Evolutionary conservation across 35 echinoderm and acorn worm genomes (phyloP).

Genomic region (Apostichopus californicus): DNA sequence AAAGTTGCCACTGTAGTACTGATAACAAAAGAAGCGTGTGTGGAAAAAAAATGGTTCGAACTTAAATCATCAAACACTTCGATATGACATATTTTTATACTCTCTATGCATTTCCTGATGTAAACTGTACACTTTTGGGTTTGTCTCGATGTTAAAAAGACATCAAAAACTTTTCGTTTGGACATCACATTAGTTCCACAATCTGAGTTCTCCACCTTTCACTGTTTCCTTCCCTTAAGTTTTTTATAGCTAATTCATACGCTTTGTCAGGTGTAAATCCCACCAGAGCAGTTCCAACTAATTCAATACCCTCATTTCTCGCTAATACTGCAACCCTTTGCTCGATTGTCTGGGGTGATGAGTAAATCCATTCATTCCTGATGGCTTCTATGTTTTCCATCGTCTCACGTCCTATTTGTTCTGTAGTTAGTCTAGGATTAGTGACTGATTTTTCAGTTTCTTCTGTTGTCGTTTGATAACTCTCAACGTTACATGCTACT

Average conservation of each 20-base stretch:
- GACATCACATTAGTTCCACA: not conserved
- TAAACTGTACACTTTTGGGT: too few species aligned
- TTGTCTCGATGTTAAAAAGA: too few species aligned
- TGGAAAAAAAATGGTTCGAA: too few species aligned
- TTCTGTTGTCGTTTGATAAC: not conserved
- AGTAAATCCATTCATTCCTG: constrained; percentile 44
- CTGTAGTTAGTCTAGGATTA: not conserved
- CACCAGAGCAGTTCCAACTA: constrained; percentile 76
- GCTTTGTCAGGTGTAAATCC: constrained; percentile 91
- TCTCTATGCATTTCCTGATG: too few species aligned
- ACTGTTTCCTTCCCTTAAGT: constrained; percentile 51
- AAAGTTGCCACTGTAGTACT: too few species aligned
- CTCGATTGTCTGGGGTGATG: constrained; percentile 61
- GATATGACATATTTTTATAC: too few species aligned
- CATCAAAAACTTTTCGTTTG: too few species aligned
- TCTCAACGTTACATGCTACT: constrained; percentile 92
- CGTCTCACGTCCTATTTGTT: not conserved
- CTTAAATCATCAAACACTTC: too few species aligned
- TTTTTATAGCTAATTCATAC: constrained; percentile 53
- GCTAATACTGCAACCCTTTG: constrained; percentile 66
- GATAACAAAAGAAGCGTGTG: too few species aligned
- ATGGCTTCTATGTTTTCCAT: not conserved
- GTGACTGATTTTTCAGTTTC: not conserved
- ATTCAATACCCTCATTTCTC: constrained; percentile 23
- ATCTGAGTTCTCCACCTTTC: constrained; percentile 70